phyloP scores from a whole-genome alignment of 2,797 vertebrate species.

The Hemitrygon akajei region DNA sequence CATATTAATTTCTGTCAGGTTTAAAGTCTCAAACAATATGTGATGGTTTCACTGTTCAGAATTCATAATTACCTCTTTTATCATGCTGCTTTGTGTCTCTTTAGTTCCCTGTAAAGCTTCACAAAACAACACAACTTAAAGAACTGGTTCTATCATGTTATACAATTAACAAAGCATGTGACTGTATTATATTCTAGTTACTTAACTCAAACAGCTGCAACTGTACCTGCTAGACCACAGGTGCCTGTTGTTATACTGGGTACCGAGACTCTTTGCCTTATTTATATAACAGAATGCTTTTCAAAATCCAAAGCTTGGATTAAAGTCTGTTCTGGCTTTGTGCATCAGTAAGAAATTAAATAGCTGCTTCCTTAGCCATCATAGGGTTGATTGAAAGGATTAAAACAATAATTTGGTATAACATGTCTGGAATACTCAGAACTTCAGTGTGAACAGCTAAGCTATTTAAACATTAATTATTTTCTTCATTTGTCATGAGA shows the following conservation, averaged over 20 bases:
- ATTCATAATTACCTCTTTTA: not conserved
- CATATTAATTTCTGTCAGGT: not conserved
- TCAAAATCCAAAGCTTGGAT: not conserved
- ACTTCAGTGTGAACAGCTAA: not conserved
- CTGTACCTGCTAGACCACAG: not conserved
- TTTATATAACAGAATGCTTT: not conserved
- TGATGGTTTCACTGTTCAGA: not conserved
- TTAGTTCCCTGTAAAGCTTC: not conserved
- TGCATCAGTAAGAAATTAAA: not conserved
- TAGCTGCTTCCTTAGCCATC: not conserved
- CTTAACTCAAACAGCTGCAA: not conserved
- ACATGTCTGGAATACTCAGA: not conserved
- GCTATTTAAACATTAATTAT: not conserved
- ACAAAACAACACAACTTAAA: not conserved
- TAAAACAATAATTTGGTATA: not conserved
- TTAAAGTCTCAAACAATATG: not conserved
- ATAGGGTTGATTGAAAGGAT: not conserved
- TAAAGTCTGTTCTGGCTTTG: not conserved
- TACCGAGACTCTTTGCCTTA: not conserved
- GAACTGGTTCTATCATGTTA: not conserved
- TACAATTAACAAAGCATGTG: constrained; percentile 14
- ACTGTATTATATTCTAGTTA: not conserved
- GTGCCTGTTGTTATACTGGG: not conserved
- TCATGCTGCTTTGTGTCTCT: not conserved
- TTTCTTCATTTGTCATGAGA: not conserved